phyloP scores from a whole-genome alignment of 1,140 invertebrate genomes.

The Pseudomyrmex flavicornis region DNA sequence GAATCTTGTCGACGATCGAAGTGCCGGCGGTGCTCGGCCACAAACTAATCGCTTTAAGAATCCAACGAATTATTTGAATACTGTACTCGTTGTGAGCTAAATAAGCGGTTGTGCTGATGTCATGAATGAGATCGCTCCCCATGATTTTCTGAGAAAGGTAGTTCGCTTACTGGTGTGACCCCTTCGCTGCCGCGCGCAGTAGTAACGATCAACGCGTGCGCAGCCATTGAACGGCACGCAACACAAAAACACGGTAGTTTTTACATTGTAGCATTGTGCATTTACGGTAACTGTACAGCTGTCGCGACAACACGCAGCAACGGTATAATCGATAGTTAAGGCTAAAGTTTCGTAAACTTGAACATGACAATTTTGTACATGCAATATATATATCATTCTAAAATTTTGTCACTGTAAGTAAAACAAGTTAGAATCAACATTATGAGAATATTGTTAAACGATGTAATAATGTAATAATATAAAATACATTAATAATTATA shows the following conservation, averaged over 20 bases:
- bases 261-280: constrained; percentile 3
- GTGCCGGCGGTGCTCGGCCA: constrained; percentile 4
- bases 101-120: not conserved
- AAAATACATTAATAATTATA: too few species aligned
- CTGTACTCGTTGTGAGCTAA: constrained; percentile 27
- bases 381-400: not conserved
- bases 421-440: too few species aligned
- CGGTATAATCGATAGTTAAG: constrained; percentile 24
- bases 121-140: not conserved
- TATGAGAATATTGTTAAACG: too few species aligned
- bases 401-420: not conserved
- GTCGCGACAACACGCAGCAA: constrained; percentile 27
- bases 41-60: constrained; percentile 24
- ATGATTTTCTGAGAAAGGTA: constrained; percentile 17
- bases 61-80: constrained; percentile 32
- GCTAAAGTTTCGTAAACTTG: not conserved
- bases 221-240: not conserved
- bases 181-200: not conserved
- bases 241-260: not conserved
- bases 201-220: constrained; percentile 38
- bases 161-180: not conserved
- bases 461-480: too few species aligned
- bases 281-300: constrained; percentile 12
- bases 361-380: not conserved
- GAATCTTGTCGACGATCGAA: not conserved